Conservation (phyloP, 2,797 vertebrate genomes). For the Anguilla obscura region DNA sequence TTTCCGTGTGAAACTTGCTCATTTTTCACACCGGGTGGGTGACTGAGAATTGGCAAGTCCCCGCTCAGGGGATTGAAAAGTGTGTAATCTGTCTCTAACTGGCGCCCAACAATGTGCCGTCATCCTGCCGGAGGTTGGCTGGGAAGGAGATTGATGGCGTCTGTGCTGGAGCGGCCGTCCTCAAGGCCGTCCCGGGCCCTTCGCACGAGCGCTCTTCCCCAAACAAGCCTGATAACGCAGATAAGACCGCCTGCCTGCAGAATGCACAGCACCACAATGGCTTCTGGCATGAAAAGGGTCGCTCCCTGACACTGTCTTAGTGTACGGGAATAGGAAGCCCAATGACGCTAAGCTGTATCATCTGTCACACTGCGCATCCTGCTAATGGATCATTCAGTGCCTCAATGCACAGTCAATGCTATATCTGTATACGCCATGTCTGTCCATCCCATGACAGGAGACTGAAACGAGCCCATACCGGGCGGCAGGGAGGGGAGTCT, state of each 20-base stretch:
- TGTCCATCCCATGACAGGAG: not conserved
- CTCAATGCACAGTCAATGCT: not conserved
- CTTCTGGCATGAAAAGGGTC: not conserved
- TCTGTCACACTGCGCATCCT: not conserved
- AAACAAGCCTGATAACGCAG: not conserved
- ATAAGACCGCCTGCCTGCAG: not conserved
- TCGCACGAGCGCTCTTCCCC: conserved; percentile 6
- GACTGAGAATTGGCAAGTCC: conserved; percentile 23
- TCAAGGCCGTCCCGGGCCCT: not conserved
- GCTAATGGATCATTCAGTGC: not conserved
- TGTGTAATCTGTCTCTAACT: conserved; percentile 25
- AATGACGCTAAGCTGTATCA: not conserved
- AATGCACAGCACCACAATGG: not conserved
- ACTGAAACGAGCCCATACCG: not conserved
- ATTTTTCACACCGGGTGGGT: not conserved
- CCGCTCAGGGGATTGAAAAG: conserved; percentile 22
- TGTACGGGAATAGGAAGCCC: not conserved
- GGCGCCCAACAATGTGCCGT: not conserved
- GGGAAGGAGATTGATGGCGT: conserved; percentile 17
- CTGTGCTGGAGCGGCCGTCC: conserved; percentile 21
- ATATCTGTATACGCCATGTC: not conserved
- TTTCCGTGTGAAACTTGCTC: not conserved
- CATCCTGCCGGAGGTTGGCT: not conserved
- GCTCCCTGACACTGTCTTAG: not conserved
- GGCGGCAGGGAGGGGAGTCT: not conserved